A percentile compares a stretch with the other conserved stretches of the same genome.
phyloP scores from a whole-genome alignment of 2,797 vertebrate species.

The Eurystomus glaucurus region DNA sequence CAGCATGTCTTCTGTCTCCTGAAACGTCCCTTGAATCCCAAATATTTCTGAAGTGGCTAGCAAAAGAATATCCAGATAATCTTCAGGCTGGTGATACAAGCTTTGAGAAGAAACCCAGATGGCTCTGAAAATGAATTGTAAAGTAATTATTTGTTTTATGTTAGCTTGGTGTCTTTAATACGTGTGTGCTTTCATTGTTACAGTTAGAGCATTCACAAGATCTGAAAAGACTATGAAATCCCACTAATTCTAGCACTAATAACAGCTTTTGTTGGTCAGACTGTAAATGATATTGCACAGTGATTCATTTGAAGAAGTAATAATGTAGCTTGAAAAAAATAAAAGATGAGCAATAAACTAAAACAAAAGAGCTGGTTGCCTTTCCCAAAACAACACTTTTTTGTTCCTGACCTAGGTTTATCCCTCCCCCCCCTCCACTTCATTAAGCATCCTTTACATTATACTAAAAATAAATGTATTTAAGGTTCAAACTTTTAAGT shows the following conservation, averaged over 20 bases:
- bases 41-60: constrained; percentile 77
- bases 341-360: constrained; percentile 27
- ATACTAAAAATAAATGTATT: constrained; percentile 72
- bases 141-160: constrained; percentile 16
- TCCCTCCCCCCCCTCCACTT: background rate
- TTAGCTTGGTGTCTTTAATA: constrained; percentile 20
- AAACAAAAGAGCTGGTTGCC: constrained; percentile 35
- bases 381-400: constrained; percentile 46
- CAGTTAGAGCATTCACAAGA: background rate
- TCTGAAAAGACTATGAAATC: constrained; percentile 25
- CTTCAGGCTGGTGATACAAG: constrained; percentile 12
- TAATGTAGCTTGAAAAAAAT: constrained; percentile 25
- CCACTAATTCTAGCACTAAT: constrained; percentile 13
- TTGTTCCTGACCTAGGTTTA: constrained; percentile 65
- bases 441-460: constrained; percentile 56
- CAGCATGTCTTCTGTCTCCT: constrained; percentile 75
- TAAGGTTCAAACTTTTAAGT: constrained; percentile 68
- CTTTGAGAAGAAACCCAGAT: constrained; percentile 41
- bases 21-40: constrained; percentile 82
- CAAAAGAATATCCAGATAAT: constrained; percentile 55
- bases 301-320: constrained; percentile 40
- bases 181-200: constrained; percentile 4
- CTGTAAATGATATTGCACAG: constrained; percentile 20
- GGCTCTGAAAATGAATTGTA: background rate
- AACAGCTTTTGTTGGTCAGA: constrained; percentile 39